Evolutionary conservation across 2,797 vertebrate species (phyloP).

Genomic region (Syngnathus rostellatus): DNA sequence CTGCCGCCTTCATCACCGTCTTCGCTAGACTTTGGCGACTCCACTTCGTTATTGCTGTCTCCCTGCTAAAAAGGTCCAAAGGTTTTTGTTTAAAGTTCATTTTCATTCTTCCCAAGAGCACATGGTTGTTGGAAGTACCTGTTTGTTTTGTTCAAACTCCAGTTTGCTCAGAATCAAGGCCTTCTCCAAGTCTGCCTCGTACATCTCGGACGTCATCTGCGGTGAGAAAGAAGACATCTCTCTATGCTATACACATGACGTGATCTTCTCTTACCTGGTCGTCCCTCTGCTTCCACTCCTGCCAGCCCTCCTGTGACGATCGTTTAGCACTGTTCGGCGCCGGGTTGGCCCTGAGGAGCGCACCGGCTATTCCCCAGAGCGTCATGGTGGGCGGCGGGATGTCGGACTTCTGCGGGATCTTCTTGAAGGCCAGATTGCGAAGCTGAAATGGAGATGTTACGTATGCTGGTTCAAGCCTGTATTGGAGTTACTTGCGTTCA

Average conservation of each 20-base stretch:
- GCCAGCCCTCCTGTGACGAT: slow-evolving; percentile 73
- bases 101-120: too few species aligned
- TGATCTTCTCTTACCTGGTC: slow-evolving; percentile 73
- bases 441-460: slow-evolving; percentile 63
- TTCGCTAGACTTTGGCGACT: slow-evolving; percentile 73
- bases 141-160: slow-evolving; percentile 84
- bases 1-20: slow-evolving; percentile 69
- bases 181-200: slow-evolving; percentile 91
- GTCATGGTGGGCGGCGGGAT: slow-evolving; percentile 48
- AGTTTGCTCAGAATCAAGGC: slow-evolving; percentile 89
- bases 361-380: slow-evolving; percentile 69
- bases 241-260: background rate
- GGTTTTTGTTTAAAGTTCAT: too few species aligned
- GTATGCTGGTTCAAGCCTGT: background rate
- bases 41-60: slow-evolving; percentile 64
- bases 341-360: slow-evolving; percentile 64
- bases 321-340: slow-evolving; percentile 56
- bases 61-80: slow-evolving; percentile 48
- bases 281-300: slow-evolving; percentile 89
- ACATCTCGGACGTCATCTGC: slow-evolving; percentile 87
- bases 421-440: slow-evolving; percentile 90
- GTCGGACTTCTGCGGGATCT: slow-evolving; percentile 84
- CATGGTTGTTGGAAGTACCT: slow-evolving; percentile 42
- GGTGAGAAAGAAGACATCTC: slow-evolving; percentile 11
- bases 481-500: background rate